Percentiles rank a stretch among this genome's conserved stretches.
Evolutionary conservation across 2,888 invertebrate species (phyloP).

Genomic region (Lycia hirtaria): DNA sequence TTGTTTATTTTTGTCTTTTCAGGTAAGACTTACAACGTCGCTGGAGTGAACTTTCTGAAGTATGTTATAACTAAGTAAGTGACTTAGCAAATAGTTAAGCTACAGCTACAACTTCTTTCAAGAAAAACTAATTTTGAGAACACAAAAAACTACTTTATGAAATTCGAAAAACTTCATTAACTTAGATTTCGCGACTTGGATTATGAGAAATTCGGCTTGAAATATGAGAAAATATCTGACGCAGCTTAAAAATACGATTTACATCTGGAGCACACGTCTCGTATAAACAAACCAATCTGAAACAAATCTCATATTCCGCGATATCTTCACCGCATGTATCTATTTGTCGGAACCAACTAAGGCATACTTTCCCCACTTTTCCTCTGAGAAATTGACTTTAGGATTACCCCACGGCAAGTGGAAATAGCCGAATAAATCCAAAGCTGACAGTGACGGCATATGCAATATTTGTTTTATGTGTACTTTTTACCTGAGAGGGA

Average conservation of each 20-base stretch:
- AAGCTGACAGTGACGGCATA: constrained; percentile 41
- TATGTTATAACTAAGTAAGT: too few relatives aligned
- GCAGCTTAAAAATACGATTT: constrained; percentile 6
- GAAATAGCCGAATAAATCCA: constrained; percentile 49
- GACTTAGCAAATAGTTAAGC: too few relatives aligned
- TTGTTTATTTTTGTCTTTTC: too few relatives aligned
- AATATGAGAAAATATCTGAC: not conserved
- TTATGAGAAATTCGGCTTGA: too few relatives aligned
- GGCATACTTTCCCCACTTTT: constrained; percentile 32
- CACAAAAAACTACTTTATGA: too few relatives aligned
- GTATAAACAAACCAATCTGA: constrained; percentile 15
- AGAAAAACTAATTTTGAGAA: too few relatives aligned
- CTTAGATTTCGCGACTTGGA: too few relatives aligned
- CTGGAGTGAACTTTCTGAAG: too few relatives aligned
- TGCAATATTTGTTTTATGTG: constrained; percentile 47
- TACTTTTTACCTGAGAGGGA: constrained; percentile 42
- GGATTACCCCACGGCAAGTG: constrained; percentile 40
- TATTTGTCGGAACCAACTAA: constrained; percentile 33
- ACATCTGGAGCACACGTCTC: not conserved
- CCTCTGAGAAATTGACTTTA: constrained; percentile 36
- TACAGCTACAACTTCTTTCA: too few relatives aligned
- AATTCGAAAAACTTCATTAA: too few relatives aligned
- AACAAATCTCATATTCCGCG: constrained; percentile 13
- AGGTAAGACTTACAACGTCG: too few relatives aligned
- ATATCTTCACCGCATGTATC: constrained; percentile 19